Evolutionary conservation across 2,113 vertebrate species (phyloP).

Genomic region (Procavia capensis): DNA sequence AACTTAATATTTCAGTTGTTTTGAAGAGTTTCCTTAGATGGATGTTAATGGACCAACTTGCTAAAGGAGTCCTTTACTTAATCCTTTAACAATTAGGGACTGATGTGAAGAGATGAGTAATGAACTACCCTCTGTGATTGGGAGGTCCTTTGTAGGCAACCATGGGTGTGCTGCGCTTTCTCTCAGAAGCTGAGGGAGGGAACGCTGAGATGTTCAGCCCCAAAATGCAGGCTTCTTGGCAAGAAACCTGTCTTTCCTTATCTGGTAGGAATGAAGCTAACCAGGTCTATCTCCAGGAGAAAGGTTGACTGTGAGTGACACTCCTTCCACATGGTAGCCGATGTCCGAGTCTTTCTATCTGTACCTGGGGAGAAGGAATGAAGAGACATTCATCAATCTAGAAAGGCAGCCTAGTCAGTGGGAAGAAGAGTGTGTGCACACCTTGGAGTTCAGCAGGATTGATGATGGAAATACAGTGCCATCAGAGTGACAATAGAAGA

Average conservation of each 20-base stretch:
- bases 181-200: conserved; percentile 12
- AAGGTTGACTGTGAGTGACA: neutral
- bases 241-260: conserved; percentile 36
- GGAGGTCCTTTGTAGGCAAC: neutral
- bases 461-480: neutral
- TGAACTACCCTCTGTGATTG: conserved; percentile 48
- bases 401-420: neutral
- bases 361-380: neutral
- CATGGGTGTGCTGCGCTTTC: neutral
- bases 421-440: fast-evolving
- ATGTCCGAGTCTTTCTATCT: neutral
- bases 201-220: conserved; percentile 64
- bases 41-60: conserved; percentile 76
- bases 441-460: neutral
- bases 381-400: neutral
- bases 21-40: conserved; percentile 78
- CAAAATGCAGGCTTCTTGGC: conserved; percentile 61
- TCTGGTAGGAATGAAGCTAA: conserved; percentile 5
- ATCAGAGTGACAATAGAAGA: neutral
- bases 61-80: conserved; percentile 84
- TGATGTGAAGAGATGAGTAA: conserved; percentile 78
- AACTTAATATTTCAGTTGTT: conserved; percentile 82
- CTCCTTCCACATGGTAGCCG: neutral
- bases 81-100: conserved; percentile 85
- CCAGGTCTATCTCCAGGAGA: neutral